A percentile compares a stretch with the other conserved stretches of the same genome.
These are phyloP conservation scores for Coenonympha glycerion DNA, from an alignment of 2,888 invertebrate genomes.

Conservation along the genomic window DNA sequence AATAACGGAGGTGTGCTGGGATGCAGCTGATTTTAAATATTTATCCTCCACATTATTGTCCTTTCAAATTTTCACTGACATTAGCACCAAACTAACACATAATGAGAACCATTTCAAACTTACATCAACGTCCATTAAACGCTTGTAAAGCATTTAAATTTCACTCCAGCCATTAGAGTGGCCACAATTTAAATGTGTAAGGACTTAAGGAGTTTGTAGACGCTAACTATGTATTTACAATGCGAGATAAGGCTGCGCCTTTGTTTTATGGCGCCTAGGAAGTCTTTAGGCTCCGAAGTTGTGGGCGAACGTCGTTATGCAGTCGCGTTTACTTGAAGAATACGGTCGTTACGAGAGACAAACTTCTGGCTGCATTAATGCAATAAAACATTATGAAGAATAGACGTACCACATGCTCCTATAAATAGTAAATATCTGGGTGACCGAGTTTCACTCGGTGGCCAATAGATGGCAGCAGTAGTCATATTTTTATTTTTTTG, in stretches of 20 bases:
- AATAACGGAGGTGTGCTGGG: no score
- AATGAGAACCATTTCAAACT: constrained; percentile 11
- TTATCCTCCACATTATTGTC: no score
- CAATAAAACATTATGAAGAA: no score
- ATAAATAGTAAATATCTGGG: no score
- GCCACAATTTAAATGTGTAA: constrained; percentile 25
- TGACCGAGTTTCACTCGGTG: no score
- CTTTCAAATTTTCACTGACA: no score
- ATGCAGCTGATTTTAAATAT: no score
- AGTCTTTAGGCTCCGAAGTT: constrained; percentile 48
- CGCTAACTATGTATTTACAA: constrained; percentile 53
- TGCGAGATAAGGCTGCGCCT: constrained; percentile 57
- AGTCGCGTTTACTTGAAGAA: constrained; percentile 35
- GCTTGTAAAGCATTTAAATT: constrained; percentile 22
- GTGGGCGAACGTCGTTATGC: constrained; percentile 52
- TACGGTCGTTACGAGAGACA: background rate
- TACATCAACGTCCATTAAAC: constrained; percentile 18
- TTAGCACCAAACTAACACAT: no score
- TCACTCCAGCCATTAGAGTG: constrained; percentile 21
- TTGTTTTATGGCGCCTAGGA: constrained; percentile 61
- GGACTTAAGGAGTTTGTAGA: constrained; percentile 29
- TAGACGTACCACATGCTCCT: no score
- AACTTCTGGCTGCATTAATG: no score
- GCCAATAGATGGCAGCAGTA: no score
- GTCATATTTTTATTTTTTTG: no score